These are phyloP conservation scores for Myotis yumanensis DNA, from an alignment of 2,113 vertebrate genomes.

Conservation along the genomic window DNA sequence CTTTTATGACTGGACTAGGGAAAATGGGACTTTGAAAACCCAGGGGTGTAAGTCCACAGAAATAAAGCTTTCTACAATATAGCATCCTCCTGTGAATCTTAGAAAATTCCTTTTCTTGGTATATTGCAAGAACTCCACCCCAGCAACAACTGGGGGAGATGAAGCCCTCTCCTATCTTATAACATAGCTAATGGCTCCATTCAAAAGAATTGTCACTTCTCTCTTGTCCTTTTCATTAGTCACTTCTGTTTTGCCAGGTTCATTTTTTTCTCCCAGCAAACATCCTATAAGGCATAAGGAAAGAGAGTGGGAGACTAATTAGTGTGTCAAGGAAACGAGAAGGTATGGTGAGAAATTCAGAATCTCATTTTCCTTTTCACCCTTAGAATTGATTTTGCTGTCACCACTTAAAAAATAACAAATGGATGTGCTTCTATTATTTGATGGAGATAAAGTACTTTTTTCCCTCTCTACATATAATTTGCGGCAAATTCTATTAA, in stretches of 20 bases:
- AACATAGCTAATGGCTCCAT: constrained; percentile 56
- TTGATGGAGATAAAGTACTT: constrained; percentile 69
- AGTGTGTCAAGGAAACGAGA: constrained; percentile 73
- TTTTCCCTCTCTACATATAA: constrained; percentile 61
- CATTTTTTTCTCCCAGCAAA: constrained; percentile 53
- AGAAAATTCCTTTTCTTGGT: background rate
- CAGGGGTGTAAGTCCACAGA: background rate
- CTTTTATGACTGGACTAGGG: background rate
- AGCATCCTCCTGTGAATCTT: background rate
- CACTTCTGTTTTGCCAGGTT: constrained; percentile 55
- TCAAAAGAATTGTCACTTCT: constrained; percentile 59
- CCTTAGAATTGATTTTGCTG: constrained; percentile 68
- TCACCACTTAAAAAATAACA: constrained; percentile 76
- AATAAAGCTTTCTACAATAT: background rate
- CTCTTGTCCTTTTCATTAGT: constrained; percentile 69
- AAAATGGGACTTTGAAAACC: background rate
- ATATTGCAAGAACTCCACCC: background rate
- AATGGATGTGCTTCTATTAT: constrained; percentile 61
- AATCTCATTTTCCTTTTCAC: constrained; percentile 72
- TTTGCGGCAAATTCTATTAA: constrained; percentile 65
- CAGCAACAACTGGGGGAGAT: background rate
- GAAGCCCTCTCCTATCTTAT: background rate
- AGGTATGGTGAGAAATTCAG: constrained; percentile 67
- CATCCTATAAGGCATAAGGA: constrained; percentile 49
- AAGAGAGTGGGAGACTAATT: constrained; percentile 73